Evolutionary conservation across 1,140 invertebrate genomes (phyloP), one percentile per base, ranked within the genome.

Genomic region (Laupala kohalensis): DNA sequence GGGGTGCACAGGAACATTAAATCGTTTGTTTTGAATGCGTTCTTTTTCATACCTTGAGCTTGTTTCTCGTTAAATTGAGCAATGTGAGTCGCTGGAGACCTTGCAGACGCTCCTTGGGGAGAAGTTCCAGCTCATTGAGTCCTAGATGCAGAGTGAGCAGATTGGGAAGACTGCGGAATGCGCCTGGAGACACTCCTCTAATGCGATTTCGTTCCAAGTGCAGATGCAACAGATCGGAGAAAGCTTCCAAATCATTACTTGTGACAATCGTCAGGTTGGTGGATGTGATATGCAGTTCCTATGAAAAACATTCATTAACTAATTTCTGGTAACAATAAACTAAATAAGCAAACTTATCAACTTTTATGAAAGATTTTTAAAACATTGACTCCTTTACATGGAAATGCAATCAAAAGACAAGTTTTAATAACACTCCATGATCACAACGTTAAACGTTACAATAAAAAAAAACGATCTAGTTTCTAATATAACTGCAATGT

Each of bases 191-290:
- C 69, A 96, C 85, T 73, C 90, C 84, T 5, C 86, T 86, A 27
- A 96, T 92, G 73, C 86, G 84, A 78, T 95, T 96, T 73, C 87
- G 83, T 2, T 85, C 83, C 53, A 96, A 79, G 74, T 88, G 89
- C 24, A 96, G 82, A 75, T 89, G 88, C 75, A 90, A 84, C 12
- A 96, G 81, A 0, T 87, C 86, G 4, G 91, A 89, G 76, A 95
- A 95, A n/a, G 90, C 87, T 76, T 92, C 89, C 77, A 96, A 95
- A 76, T 95, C 94, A 76, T 90, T 91, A 64, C 91, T 92, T 0
- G 92, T 93, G 4, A 96, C 84, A 68, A 95, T 89, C 2, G 87
- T 92, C 15, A 96, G 81, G 78, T 95, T 95, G 0, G 93, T 95
- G 25, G 86, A 85, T 64, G 87, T 89, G 70, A 95, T 89, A 76